Evolutionary conservation across 2,888 invertebrate genomes (phyloP).

Genomic region (Heteropelma amictum): DNA sequence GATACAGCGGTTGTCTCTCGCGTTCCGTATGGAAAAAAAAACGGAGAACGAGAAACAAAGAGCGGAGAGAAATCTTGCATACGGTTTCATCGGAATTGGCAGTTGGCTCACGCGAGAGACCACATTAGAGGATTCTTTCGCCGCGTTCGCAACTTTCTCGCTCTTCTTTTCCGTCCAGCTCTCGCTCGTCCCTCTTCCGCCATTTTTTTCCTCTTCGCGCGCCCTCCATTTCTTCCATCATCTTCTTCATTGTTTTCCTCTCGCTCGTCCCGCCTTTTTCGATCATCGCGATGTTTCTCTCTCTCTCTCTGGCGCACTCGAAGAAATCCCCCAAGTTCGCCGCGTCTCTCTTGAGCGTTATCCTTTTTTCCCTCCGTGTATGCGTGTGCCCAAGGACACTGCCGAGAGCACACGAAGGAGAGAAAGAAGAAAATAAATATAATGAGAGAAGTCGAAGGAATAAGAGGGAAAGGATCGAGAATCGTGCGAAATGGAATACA

Average conservation of each 20-base stretch:
- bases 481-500: slow-evolving; percentile 24
- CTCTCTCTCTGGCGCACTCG: not conserved
- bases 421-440: slow-evolving; percentile 16
- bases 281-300: not conserved
- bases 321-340: too few relatives aligned
- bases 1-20: slow-evolving; percentile 18
- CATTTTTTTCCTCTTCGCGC: not conserved
- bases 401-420: not conserved
- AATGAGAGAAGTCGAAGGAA: slow-evolving; percentile 42
- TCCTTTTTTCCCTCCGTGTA: slow-evolving; percentile 13
- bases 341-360: too few relatives aligned
- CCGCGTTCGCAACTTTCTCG: slow-evolving; percentile 43
- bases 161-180: slow-evolving; percentile 4
- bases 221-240: too few relatives aligned
- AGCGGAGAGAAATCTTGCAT: slow-evolving; percentile 13
- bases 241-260: not conserved
- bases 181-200: slow-evolving; percentile 15
- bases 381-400: slow-evolving; percentile 53
- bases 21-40: not conserved
- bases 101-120: slow-evolving; percentile 52
- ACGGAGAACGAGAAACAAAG: not conserved
- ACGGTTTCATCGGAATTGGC: slow-evolving; percentile 51
- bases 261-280: not conserved
- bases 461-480: slow-evolving; percentile 17
- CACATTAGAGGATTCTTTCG: slow-evolving; percentile 51